phyloP scores from a whole-genome alignment of 2,113 vertebrate genomes.

The Etheostoma cragini region DNA sequence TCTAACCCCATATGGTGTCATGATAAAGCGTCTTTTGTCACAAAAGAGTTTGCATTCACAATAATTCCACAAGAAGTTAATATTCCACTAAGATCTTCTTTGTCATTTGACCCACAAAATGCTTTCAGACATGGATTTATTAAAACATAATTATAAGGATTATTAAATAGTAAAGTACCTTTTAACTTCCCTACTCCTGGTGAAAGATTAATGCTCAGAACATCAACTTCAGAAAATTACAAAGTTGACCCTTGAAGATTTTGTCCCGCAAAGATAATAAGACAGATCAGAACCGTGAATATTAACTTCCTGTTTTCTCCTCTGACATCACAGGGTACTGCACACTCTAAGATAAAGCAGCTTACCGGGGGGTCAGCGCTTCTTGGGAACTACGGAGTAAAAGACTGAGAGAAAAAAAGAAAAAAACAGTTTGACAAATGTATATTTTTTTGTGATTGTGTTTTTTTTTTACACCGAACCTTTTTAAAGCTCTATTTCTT shows the following conservation, averaged over 20 bases:
- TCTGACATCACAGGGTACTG: slow-evolving; percentile 43
- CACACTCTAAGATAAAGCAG: slow-evolving; percentile 36
- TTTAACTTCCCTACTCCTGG: slow-evolving; percentile 8
- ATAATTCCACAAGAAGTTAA: not conserved
- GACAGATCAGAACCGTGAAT: slow-evolving; percentile 28
- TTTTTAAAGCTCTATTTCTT: not conserved
- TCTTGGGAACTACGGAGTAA: slow-evolving; percentile 2
- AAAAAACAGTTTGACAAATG: not conserved
- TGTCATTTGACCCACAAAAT: not conserved
- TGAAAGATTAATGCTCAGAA: slow-evolving; percentile 48
- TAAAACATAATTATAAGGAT: no score
- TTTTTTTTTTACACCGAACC: not conserved
- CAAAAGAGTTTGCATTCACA: not conserved
- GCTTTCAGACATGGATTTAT: slow-evolving; percentile 14
- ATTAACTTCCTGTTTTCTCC: slow-evolving; percentile 55
- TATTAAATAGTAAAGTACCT: slow-evolving; percentile 10
- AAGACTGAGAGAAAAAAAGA: slow-evolving; percentile 1
- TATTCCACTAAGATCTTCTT: slow-evolving; percentile 13
- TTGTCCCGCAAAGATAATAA: slow-evolving; percentile 45
- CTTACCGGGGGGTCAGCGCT: slow-evolving; percentile 13
- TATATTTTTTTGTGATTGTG: no score
- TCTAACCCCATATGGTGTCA: not conserved
- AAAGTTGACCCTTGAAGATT: slow-evolving; percentile 28
- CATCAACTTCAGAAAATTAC: slow-evolving; percentile 36
- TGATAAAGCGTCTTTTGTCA: not conserved